Percentiles rank a stretch among this genome's conserved stretches.
phyloP scores from a whole-genome alignment of 2,113 vertebrate species.

The Petroica traversi region DNA sequence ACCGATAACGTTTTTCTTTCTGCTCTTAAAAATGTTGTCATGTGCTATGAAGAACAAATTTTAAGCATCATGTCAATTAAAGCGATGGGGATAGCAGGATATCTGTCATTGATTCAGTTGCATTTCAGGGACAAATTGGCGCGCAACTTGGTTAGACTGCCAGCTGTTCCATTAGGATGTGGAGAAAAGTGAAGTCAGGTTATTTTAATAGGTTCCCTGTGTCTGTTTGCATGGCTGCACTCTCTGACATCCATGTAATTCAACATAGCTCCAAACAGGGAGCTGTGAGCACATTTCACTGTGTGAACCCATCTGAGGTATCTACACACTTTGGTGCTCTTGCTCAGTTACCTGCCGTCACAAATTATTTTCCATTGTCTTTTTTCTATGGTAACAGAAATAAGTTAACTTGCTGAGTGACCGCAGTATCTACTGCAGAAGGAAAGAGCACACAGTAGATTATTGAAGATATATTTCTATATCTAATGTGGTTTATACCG shows the following conservation, averaged over 20 bases:
- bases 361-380: neutral
- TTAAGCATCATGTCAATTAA: neutral
- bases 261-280: too few relatives aligned
- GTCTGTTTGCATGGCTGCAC: neutral
- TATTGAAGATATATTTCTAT: neutral
- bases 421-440: neutral
- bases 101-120: neutral
- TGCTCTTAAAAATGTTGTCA: neutral
- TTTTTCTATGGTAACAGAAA: neutral
- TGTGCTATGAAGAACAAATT: neutral
- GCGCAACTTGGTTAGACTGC: neutral
- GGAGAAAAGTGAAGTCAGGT: neutral
- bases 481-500: neutral
- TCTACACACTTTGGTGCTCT: neutral
- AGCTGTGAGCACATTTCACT: neutral
- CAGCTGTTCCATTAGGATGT: neutral
- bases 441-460: neutral
- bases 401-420: neutral
- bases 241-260: neutral
- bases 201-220: neutral
- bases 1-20: neutral
- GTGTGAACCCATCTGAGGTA: neutral
- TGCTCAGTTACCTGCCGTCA: neutral
- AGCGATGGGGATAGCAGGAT: accelerated
- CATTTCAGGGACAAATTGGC: neutral